A percentile compares a stretch with the other conserved stretches of the same genome.
Evolutionary conservation across 2,888 invertebrate genomes (phyloP).

Genomic region (Cepaea hortensis): DNA sequence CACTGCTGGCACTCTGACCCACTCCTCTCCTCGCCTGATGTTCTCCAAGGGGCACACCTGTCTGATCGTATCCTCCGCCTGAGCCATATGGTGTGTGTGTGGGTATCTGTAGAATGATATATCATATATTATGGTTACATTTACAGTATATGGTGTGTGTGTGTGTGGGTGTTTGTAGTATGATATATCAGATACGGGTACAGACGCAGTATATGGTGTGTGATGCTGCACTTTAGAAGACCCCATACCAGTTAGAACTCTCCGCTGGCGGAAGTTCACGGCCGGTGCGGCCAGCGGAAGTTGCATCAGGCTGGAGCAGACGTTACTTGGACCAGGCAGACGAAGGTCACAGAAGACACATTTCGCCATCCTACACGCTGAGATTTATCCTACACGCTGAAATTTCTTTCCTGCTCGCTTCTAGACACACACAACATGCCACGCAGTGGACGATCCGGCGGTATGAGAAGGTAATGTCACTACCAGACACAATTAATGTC

Average conservation of each 20-base stretch:
- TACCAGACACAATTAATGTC: slow-evolving; percentile 17
- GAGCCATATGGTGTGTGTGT: too few relatives aligned
- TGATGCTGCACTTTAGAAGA: not conserved
- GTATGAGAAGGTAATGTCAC: slow-evolving; percentile 39
- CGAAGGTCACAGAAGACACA: slow-evolving; percentile 8
- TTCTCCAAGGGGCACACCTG: too few relatives aligned
- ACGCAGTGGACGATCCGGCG: slow-evolving; percentile 47
- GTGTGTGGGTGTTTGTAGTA: too few relatives aligned
- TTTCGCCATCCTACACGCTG: too few relatives aligned
- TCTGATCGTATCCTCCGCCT: too few relatives aligned
- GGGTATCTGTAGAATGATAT: too few relatives aligned
- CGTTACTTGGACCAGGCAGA: not conserved
- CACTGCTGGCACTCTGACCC: too few relatives aligned
- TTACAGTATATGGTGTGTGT: too few relatives aligned
- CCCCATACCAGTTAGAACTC: not conserved
- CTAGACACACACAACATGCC: slow-evolving; percentile 29
- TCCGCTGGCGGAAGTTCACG: not conserved
- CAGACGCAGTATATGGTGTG: not conserved
- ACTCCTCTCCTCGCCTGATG: too few relatives aligned
- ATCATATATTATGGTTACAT: too few relatives aligned
- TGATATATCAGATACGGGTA: too few relatives aligned
- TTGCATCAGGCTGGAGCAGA: slow-evolving; percentile 12
- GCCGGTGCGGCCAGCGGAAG: slow-evolving; percentile 31
- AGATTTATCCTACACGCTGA: not conserved
- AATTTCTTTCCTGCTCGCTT: not conserved